Percentiles rank a stretch among this genome's conserved stretches.
These are phyloP conservation scores for Ischnus inquisitorius DNA, from an alignment of 2,888 invertebrate genomes.

Conservation along the genomic window DNA sequence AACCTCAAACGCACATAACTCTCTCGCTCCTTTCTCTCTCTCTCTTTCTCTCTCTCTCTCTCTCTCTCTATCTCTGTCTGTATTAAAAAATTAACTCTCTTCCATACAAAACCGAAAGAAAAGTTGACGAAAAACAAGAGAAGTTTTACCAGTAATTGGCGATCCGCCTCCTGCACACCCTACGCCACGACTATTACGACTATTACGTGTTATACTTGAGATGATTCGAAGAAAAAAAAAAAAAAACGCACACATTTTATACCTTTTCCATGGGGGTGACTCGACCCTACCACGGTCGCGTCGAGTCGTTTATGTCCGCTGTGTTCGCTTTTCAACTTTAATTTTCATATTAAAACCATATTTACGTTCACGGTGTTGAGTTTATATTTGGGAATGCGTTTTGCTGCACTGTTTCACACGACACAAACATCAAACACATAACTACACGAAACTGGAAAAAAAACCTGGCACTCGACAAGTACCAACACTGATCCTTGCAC, in stretches of 20 bases:
- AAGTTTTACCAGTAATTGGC: neutral
- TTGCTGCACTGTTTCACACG: constrained; percentile 67
- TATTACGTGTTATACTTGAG: constrained; percentile 11
- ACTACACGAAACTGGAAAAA: constrained; percentile 36
- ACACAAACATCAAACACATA: constrained; percentile 47
- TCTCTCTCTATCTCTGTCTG: constrained; percentile 44
- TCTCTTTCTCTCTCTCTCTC: constrained; percentile 47
- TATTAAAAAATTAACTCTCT: constrained; percentile 54
- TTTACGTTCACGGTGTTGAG: constrained; percentile 54
- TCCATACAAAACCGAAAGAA: constrained; percentile 24
- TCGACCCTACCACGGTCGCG: constrained; percentile 74
- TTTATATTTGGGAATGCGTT: constrained; percentile 70
- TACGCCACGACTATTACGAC: constrained; percentile 22
- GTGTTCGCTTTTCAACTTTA: constrained; percentile 60
- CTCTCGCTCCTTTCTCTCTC: constrained; percentile 52
- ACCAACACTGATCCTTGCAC: constrained; percentile 50
- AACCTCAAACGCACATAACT: constrained; percentile 57
- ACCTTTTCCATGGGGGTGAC: constrained; percentile 86
- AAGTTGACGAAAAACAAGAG: neutral
- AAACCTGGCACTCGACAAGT: neutral
- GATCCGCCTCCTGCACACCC: constrained; percentile 25
- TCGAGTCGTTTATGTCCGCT: constrained; percentile 69
- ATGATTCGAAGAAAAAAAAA: constrained; percentile 32
- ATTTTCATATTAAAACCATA: constrained; percentile 49
- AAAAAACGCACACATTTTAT: constrained; percentile 85